Base-by-base conservation (phyloP, 2,797 vertebrate species). In the Cyprinodon diabolis region DNA sequence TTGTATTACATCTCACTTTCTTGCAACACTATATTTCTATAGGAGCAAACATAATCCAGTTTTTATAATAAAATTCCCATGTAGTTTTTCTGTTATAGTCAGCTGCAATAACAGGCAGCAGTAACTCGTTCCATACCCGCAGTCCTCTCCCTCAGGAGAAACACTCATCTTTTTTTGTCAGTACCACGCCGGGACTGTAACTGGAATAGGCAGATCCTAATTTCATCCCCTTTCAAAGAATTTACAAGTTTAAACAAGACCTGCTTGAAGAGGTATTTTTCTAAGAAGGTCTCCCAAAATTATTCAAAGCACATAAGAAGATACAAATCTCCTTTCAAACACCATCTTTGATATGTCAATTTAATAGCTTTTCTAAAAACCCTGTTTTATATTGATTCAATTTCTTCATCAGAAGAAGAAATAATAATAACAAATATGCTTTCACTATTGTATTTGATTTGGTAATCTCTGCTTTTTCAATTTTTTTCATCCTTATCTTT, bases 21-120 rank as follows among this genome's bases (percentile, higher is more conserved):
- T 89, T 85, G 80, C 77, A 90, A 90, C 84, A 85, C 87, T 81
- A 82, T 88, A 81, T 91, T 90, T 75, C 90, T 84, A 89, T 86
- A 78, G 84, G 76, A 75, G 85, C 88, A 87, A 90, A 89, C 83
- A 88, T 91, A 83, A 90, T 86, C 82, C 73, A 63, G 68, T 79
- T 87, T 90, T 92, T 89, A 80, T 83, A 77, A 80, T 87, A 84
- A 87, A 83, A 85, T 92, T 92, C 90, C 87, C 87, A 90, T 90
- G 85, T 72, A 5, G 76, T 84, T 19, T 84, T 70, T 78, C 91
- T 93, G n/a, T 92, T 88, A 88, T 92, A 89, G 93, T 94, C 92
- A 94, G 91, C 93, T 94, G 92, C 86, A 92, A 92, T 87, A 94
- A 93, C 92, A 93, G 89, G 82, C 90, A 86, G 84, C 21, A 82